Conservation (phyloP, 2,797 vertebrate genomes). For the Sebastes oblongus region DNA sequence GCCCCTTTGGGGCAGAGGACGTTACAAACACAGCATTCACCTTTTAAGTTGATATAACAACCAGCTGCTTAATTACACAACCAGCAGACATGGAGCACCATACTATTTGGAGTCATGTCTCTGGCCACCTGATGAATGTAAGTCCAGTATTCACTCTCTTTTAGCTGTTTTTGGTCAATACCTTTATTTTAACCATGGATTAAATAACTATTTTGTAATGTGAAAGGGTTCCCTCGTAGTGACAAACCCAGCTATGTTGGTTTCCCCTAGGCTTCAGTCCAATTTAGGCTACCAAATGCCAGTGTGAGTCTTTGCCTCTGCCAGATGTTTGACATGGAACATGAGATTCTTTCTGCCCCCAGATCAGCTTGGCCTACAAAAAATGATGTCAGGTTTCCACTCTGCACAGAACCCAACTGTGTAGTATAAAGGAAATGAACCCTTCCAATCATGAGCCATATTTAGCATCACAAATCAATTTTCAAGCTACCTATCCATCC, state of each 20-base stretch:
- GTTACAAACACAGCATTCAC: neutral
- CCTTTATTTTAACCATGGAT: too few species aligned
- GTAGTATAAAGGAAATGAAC: neutral
- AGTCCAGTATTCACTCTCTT: too few species aligned
- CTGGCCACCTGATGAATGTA: too few species aligned
- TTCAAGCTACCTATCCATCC: neutral
- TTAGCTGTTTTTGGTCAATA: too few species aligned
- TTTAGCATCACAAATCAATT: conserved; percentile 10
- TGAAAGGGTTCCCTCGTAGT: too few species aligned
- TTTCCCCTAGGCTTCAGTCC: neutral
- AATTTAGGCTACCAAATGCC: neutral
- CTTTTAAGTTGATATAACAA: neutral
- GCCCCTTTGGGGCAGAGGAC: neutral
- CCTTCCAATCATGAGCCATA: neutral
- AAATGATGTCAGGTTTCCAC: neutral
- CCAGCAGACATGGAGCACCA: too few species aligned
- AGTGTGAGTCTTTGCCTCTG: neutral
- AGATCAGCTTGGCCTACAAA: neutral
- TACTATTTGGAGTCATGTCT: too few species aligned
- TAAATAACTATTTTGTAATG: too few species aligned
- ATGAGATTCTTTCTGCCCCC: neutral
- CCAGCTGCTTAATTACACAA: neutral
- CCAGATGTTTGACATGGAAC: neutral
- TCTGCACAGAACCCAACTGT: neutral
- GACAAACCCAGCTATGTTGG: too few species aligned